Evolutionary conservation across 2,797 vertebrate genomes (phyloP).

Genomic region (Ctenochaetus hawaiiensis): DNA sequence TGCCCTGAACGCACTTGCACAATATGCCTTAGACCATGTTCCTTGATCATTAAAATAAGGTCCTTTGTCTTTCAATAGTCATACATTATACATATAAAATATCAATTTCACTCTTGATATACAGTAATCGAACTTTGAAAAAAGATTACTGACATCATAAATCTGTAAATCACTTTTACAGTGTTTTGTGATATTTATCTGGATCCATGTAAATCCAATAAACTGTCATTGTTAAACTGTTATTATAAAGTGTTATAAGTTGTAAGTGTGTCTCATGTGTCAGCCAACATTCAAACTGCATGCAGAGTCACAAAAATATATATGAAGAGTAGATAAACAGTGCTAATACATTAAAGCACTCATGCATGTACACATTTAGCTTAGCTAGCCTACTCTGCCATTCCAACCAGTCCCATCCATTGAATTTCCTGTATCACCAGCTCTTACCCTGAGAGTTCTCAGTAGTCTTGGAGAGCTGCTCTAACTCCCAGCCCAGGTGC

Average conservation of each 20-base stretch:
- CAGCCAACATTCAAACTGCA: constrained; percentile 1
- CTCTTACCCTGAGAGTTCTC: constrained; percentile 89
- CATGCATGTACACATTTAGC: neutral
- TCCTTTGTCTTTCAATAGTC: too few species aligned
- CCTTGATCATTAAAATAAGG: too few species aligned
- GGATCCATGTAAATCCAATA: neutral
- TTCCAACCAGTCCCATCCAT: neutral
- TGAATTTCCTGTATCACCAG: neutral
- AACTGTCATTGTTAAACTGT: too few species aligned
- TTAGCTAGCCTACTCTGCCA: neutral
- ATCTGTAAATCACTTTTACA: neutral
- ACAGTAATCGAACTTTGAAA: neutral
- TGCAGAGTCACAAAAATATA: neutral
- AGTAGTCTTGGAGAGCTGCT: constrained; percentile 92
- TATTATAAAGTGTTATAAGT: neutral
- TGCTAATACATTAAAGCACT: neutral
- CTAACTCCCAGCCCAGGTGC: constrained; percentile 95
- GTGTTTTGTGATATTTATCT: neutral
- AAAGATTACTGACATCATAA: neutral
- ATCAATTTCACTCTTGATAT: too few species aligned
- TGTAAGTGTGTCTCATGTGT: neutral
- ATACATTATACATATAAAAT: neutral
- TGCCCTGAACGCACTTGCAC: too few species aligned
- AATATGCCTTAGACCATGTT: too few species aligned
- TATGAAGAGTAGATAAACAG: neutral